Conservation (phyloP, 1,140 invertebrate genomes). For the Zeugodacus cucurbitae region DNA sequence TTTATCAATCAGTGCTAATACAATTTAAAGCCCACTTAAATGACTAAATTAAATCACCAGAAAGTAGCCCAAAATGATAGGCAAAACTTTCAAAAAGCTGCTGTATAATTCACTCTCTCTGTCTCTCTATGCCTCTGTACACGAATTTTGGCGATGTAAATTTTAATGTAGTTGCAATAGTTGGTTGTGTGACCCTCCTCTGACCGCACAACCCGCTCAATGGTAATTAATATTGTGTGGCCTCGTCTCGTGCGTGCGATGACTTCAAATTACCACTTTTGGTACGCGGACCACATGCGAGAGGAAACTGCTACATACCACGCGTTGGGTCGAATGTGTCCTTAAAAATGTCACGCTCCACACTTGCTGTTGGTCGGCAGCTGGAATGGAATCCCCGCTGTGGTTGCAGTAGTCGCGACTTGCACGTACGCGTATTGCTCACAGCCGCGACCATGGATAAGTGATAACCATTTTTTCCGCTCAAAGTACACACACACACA, state of each 20-base stretch:
- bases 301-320: neutral
- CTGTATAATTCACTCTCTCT: slow-evolving; percentile 9
- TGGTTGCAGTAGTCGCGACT: neutral
- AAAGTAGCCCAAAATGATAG: neutral
- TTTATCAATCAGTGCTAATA: no score
- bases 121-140: neutral
- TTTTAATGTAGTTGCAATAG: neutral
- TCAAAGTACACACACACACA: neutral
- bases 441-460: slow-evolving; percentile 1
- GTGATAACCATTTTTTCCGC: neutral
- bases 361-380: neutral
- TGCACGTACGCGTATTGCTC: neutral
- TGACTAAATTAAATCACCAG: no score
- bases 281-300: neutral
- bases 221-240: slow-evolving; percentile 24
- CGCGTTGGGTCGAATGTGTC: neutral
- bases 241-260: slow-evolving; percentile 27
- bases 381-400: neutral
- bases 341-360: slow-evolving; percentile 19
- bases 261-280: slow-evolving; percentile 25
- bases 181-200: neutral
- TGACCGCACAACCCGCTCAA: neutral
- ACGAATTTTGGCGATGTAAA: neutral
- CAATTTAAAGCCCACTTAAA: no score
- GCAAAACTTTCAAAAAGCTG: neutral